A percentile compares a stretch with the other conserved stretches of the same genome.
phyloP scores from a whole-genome alignment of 2,888 invertebrate genomes.

The Phengaris arion region DNA sequence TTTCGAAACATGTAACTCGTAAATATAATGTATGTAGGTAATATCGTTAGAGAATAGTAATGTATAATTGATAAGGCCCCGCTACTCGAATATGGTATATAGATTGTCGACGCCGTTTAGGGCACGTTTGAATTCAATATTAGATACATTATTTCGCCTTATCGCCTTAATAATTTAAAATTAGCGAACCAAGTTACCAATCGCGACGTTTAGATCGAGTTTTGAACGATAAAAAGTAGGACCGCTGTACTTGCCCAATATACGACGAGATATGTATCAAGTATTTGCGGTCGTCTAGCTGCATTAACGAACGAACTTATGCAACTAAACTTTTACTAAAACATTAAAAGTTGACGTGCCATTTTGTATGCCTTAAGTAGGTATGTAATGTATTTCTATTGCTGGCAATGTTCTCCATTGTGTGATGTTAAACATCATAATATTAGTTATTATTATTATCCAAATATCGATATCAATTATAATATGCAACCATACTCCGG shows the following conservation, averaged over 20 bases:
- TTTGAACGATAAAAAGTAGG: neutral
- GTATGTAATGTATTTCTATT: too few relatives aligned
- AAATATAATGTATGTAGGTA: conserved; percentile 32
- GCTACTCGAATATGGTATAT: conserved; percentile 22
- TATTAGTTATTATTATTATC: too few relatives aligned
- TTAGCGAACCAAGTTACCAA: conserved; percentile 1
- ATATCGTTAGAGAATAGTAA: conserved; percentile 26
- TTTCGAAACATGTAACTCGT: neutral
- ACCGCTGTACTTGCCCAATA: neutral
- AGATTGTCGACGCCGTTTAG: conserved; percentile 16
- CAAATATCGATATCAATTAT: too few relatives aligned
- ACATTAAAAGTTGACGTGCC: neutral
- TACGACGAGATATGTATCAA: conserved; percentile 1
- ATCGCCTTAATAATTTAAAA: conserved; percentile 22
- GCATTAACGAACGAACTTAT: neutral
- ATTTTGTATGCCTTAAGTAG: neutral
- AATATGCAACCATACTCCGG: neutral
- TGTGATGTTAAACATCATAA: too few relatives aligned
- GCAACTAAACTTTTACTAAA: neutral
- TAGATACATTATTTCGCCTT: conserved; percentile 2
- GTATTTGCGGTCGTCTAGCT: neutral
- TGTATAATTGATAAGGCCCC: conserved; percentile 24
- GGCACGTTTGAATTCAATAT: conserved; percentile 10
- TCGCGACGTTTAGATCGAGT: neutral
- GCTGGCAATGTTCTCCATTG: too few relatives aligned